Evolutionary conservation across 2,888 invertebrate species (phyloP), one percentile per base, ranked within the genome.

Genomic region (Penaeus monodon): DNA sequence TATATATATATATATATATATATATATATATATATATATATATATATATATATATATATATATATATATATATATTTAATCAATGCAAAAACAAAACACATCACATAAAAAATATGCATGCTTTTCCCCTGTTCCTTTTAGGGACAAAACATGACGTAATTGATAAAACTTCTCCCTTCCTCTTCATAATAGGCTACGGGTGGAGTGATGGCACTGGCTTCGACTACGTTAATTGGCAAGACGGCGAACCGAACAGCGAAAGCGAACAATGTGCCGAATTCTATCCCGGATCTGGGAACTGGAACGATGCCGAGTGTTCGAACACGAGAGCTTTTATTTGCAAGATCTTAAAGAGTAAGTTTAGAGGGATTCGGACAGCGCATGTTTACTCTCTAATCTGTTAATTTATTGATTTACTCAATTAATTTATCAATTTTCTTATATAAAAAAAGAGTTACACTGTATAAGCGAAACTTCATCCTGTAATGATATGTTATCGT

Each of bases 231-330:
- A 74, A 82, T 63, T 82, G 82, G 82, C 63, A 82, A n/a, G 63
- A 29, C 27, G 82, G 74, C 10, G 66, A 82, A 27, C 82, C 82
- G 4, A 82, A 49, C 74, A 82, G 57, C 24, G 76, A 76, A 29
- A 49, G 24, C 20, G 85, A 85, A 38, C 65, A 74, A n/a, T 85
- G 85, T 49, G 81, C 74, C 8, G 85, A 85, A 49, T 64, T 76
- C 74, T 70, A 80, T 57, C 64, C 64, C 24, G 81, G 64, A 22
- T 57, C 79, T 8, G 63, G 81, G 27, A 38, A 29, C 27, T 85
- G 85, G 85, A 85, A 85, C 66, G 85, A 85, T 65, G 49, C 29
- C 20, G 76, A 27, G 20, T 85, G 85, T 44, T 38, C 27, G 24
- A 73, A 38, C 57, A 33, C 24, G 8, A 81, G 66, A 27, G 44